Base-by-base conservation (phyloP, 2,113 vertebrate genomes). In the Erpornis zantholeuca region DNA sequence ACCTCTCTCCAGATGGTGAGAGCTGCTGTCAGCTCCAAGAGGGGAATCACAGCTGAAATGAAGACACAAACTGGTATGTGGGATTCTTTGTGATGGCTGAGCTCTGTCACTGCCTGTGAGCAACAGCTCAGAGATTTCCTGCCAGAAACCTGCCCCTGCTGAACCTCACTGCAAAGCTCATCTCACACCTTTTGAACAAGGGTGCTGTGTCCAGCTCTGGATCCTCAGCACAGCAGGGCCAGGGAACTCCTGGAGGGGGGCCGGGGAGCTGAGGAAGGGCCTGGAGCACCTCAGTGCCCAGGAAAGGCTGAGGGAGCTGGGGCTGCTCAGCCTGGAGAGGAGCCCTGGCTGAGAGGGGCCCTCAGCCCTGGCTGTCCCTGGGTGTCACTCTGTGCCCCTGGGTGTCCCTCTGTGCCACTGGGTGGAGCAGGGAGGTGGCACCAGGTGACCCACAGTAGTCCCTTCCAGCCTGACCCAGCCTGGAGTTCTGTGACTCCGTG, bases 71-170 rank as follows among this genome's bases (percentile, higher is more conserved):
- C 53, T 79, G 96, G 69, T 92, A 22, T 17, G 60, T 3, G 15
- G 65, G 52, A 50, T 95, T 36, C 36, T 49, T 57, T 47, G 77
- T 49, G 77, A 79, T 60, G 2, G 38, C 69, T 52, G 73, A 69
- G 70, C 82, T 68, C 91, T 92, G 94, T 89, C 91, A 76, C 86
- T 82, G 45, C 84, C 89, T 29, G 15, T 53, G 93, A 87, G 86
- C 63, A 84, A 3, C 80, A 89, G 72, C 61, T 64, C 24, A 0
- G 83, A 57, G 87, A 91, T 61, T 72, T 59, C 71, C 89, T 52
- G 86, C 88, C 94, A 87, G 40, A 50, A 84, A 81, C 54, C 92
- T 81, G 71, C 60, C 29, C 65, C 68, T 40, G 84, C 68, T 52
- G 83, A 47, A 31, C 52, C 27, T 21, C 7, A 84, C 28, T 63